phyloP scores from a whole-genome alignment of 30 jellyfish, hydroid and myxozoan genomes.

The Hydractinia echinata region DNA sequence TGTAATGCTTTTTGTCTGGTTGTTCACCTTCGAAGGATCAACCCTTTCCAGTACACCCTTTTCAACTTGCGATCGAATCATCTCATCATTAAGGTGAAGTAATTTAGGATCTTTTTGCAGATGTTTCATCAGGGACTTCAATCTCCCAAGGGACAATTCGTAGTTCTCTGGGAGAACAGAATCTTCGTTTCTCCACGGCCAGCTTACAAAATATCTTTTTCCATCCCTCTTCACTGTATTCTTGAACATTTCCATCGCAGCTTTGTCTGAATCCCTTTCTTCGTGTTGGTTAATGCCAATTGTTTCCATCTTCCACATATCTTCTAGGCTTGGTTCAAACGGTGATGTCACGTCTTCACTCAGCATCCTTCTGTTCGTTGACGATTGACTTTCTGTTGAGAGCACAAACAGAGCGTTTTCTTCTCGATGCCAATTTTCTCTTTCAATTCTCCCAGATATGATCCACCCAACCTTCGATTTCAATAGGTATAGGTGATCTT shows the following conservation, averaged over 20 bases:
- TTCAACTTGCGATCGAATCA: constrained; percentile 32
- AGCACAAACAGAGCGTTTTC: constrained; percentile 4
- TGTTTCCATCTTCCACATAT: neutral
- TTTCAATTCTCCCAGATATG: constrained; percentile 6
- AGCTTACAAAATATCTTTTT: constrained; percentile 22
- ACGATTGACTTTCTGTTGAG: neutral
- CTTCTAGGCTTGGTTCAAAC: neutral
- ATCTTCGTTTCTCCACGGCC: constrained; percentile 42
- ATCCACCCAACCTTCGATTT: constrained; percentile 34
- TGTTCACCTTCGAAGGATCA: neutral
- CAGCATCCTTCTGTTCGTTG: neutral
- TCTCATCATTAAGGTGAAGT: constrained; percentile 2
- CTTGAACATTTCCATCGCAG: constrained; percentile 9
- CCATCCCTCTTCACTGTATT: constrained; percentile 18
- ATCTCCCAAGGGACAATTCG: constrained; percentile 22
- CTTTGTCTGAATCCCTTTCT: constrained; percentile 1
- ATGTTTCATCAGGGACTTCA: constrained; percentile 3
- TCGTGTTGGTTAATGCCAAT: neutral
- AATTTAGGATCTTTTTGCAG: neutral
- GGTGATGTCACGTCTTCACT: neutral
- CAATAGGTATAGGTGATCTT: constrained; percentile 19
- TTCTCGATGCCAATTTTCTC: neutral
- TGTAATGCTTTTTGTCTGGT: constrained; percentile 7
- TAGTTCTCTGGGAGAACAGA: constrained; percentile 7
- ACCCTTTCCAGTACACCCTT: constrained; percentile 21